Conservation (phyloP, 2,888 invertebrate species). For the Hemistola chrysoprasaria region DNA sequence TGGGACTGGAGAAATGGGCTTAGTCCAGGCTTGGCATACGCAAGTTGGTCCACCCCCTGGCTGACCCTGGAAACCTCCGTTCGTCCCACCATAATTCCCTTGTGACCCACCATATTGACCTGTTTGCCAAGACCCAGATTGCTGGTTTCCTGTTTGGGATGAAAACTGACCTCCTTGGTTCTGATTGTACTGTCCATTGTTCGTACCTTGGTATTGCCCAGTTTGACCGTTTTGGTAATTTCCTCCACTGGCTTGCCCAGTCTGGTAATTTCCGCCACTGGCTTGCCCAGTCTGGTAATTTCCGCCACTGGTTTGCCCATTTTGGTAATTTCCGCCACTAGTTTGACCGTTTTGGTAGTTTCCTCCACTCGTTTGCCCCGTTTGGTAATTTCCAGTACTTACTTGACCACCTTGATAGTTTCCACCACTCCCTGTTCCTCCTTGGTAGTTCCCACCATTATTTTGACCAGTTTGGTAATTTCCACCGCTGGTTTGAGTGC, state of each 20-base stretch:
- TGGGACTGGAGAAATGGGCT: slow-evolving; percentile 34
- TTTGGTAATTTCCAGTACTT: slow-evolving; percentile 8
- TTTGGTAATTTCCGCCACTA: slow-evolving; percentile 7
- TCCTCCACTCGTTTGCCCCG: slow-evolving; percentile 1
- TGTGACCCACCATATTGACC: slow-evolving; percentile 11
- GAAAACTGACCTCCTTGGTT: slow-evolving; percentile 23
- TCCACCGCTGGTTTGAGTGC: slow-evolving; percentile 8
- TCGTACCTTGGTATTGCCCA: slow-evolving; percentile 9
- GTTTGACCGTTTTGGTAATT: background rate
- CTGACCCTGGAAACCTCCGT: slow-evolving; percentile 25
- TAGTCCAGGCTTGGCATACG: slow-evolving; percentile 71
- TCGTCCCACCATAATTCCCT: background rate
- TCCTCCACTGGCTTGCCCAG: too few species aligned
- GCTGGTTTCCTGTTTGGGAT: slow-evolving; percentile 26
- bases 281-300: too few species aligned
- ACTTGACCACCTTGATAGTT: slow-evolving; percentile 9
- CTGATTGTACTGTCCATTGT: slow-evolving; percentile 13
- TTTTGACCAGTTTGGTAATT: background rate
- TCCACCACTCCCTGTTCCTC: slow-evolving; percentile 5
- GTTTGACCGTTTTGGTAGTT: slow-evolving; percentile 5
- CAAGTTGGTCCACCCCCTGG: slow-evolving; percentile 57
- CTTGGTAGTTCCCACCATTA: slow-evolving; percentile 7
- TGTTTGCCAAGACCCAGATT: slow-evolving; percentile 16
- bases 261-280: too few species aligned
- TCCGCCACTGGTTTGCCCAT: slow-evolving; percentile 9